A percentile compares a stretch with the other conserved stretches of the same genome.
phyloP scores from a whole-genome alignment of 2,113 vertebrate genomes.

The Tragelaphus strepsiceros region DNA sequence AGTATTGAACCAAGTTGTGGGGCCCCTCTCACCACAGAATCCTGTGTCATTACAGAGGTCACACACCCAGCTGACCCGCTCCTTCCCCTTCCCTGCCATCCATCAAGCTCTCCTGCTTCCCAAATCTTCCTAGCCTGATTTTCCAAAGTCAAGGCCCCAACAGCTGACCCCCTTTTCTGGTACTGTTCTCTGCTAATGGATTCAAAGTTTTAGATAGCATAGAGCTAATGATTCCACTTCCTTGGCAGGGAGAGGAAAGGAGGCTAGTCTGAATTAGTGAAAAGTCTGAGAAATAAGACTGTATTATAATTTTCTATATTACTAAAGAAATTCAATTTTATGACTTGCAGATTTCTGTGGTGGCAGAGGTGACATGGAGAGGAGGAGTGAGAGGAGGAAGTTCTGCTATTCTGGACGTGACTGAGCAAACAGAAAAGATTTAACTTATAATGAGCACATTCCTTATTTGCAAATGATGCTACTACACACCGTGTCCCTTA shows the following conservation, averaged over 20 bases:
- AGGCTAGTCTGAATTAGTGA: background rate
- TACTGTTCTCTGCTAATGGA: background rate
- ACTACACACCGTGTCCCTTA: conserved; percentile 6
- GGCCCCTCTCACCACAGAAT: background rate
- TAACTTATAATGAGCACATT: conserved; percentile 6
- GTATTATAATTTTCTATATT: background rate
- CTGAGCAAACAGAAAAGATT: conserved; percentile 8
- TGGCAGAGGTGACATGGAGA: background rate
- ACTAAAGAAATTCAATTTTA: background rate
- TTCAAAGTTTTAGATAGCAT: background rate
- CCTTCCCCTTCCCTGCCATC: background rate
- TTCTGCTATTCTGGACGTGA: background rate
- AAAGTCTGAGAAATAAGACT: conserved; percentile 17
- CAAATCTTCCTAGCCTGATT: background rate
- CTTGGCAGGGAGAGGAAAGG: background rate
- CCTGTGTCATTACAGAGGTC: background rate
- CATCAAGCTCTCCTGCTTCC: background rate
- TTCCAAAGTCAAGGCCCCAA: background rate
- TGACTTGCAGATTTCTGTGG: background rate
- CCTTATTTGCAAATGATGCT: conserved; percentile 1
- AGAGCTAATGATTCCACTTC: background rate
- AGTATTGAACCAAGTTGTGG: background rate
- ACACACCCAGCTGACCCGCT: background rate
- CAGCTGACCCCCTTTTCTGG: background rate
- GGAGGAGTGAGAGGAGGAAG: background rate